Base-by-base conservation (phyloP, 2,113 vertebrate genomes). In the Eptatretus burgeri region DNA sequence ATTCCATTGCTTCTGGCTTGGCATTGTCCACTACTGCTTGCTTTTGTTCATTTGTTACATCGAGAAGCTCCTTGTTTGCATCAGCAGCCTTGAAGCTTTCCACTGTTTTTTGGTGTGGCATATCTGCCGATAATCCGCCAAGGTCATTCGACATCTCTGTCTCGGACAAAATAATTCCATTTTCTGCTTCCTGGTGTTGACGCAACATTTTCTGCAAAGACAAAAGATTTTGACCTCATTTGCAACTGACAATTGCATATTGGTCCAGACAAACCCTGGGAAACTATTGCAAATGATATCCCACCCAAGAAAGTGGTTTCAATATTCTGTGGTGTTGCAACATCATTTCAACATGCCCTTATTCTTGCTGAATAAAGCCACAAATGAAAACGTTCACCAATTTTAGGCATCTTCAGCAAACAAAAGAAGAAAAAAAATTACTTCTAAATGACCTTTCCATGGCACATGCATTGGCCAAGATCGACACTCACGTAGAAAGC, bases 401-500 rank as follows among this genome's bases (percentile, higher is more conserved):
- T 60, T n/a, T 16, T 12, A 19, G 53, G n/a, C 5, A n/a, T 5
- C 5, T 11, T 9, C 18, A 60, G 53, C 11, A 5, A 19, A n/a
- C 16, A 11, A 60, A 9, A 1, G 53, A 10, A 60, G 53, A n/a
- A 19, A 19, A 17, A n/a, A 11, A 1, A 11, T 10, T 7, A 19
- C 12, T 17, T n/a, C 53, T 10, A 12, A 17, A 19, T 10, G 2
- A 12, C 53, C 10, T 60, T 17, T n/a, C 56, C n/a, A 20, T 60
- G 11, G 10, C 10, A 13, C 12, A 20, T 13, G 2, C n/a, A n/a
- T n/a, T n/a, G 14, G 56, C 11, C 19, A 63, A 17, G 52, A 5
- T 13, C 52, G 9, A 41, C 71, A 82, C 88, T 91, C 73, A 94
- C 89, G 53, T 95, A 98, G 73, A 98, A 98, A 52, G 93, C 89